Base-by-base conservation (phyloP, 1,140 invertebrate species). In the Drosophila prosaltans region DNA sequence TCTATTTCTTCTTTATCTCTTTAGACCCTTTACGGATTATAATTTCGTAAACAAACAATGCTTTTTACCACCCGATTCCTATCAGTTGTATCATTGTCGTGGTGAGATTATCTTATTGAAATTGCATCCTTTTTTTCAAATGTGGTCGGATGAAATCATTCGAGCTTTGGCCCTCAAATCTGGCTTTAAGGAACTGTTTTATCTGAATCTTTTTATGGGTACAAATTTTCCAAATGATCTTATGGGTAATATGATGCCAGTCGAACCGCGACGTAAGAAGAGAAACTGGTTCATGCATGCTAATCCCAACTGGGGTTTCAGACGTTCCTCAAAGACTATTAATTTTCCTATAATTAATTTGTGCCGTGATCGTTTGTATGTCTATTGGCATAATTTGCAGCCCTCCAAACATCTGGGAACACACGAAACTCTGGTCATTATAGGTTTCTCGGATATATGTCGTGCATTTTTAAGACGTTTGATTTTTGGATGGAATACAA, bases 71-170 rank as follows among this genome's bases (percentile, higher is more conserved):
- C 45, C 41, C 2, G 77, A 88, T 26, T 58, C 65, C 11, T 65
- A 51, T 40, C 21, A 72, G 11, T 6, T 80, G 21, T 69, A 68
- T 6, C 45, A 74, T 58, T 63, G 66, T 0, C 84, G 84, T 2
- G 80, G 84, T 7, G 83, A 88, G 60, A 66, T 88, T 1, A 32
- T 88, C 0, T 67, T 83, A 51, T 69, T 89, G 0, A 69, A 67
- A 16, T 61, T 88, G 9, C 83, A 88, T 69, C 83, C 83, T 0
- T 80, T 72, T 10, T 88, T 88, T 24, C 73, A 78, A 8, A 72
- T 88, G 63, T 88, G 83, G 83, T 72, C 72, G 2, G 81, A 70
- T 30, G 66, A 62, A 10, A 28, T 88, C 2, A 26, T 88, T 16
- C 83, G 83, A 10, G 69, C 77, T 1, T 62, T 74, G 0, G 67